A percentile compares a stretch with the other conserved stretches of the same genome.
phyloP scores from a whole-genome alignment of 2,113 vertebrate genomes.

The Perognathus longimembris region DNA sequence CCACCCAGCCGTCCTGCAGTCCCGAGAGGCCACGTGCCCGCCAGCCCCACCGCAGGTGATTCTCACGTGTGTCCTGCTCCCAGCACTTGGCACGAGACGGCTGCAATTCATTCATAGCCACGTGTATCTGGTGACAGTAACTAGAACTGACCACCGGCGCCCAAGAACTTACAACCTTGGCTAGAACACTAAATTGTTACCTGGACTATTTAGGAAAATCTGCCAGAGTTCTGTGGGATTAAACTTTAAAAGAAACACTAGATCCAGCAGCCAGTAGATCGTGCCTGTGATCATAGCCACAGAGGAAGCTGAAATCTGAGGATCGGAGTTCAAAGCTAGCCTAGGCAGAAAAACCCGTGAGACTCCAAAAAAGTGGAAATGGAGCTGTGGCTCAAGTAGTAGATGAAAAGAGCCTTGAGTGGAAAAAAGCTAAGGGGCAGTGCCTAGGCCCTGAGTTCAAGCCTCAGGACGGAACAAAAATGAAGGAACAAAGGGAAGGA shows the following conservation, averaged over 20 bases:
- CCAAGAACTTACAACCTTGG: not conserved
- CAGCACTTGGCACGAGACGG: not conserved
- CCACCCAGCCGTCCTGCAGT: not conserved
- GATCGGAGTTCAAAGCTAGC: no score
- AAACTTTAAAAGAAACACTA: constrained; percentile 56
- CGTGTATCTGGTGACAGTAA: not conserved
- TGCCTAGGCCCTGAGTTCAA: no score
- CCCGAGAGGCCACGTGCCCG: not conserved
- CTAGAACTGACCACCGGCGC: not conserved
- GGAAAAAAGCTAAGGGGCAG: no score
- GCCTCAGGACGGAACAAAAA: no score
- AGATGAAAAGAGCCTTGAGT: no score
- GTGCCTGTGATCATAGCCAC: no score
- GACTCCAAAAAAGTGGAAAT: no score
- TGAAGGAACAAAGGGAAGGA: no score
- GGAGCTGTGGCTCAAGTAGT: no score
- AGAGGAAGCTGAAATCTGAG: no score
- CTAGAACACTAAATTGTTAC: not conserved
- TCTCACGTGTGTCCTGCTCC: not conserved
- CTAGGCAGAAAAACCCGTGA: no score
- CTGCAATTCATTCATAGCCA: not conserved
- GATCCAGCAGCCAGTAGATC: no score
- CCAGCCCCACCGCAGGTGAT: not conserved
- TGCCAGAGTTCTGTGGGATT: constrained; percentile 14
- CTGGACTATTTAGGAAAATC: not conserved